Evolutionary conservation across 1,140 invertebrate species (phyloP).

Genomic region (Mylabris phalerata): DNA sequence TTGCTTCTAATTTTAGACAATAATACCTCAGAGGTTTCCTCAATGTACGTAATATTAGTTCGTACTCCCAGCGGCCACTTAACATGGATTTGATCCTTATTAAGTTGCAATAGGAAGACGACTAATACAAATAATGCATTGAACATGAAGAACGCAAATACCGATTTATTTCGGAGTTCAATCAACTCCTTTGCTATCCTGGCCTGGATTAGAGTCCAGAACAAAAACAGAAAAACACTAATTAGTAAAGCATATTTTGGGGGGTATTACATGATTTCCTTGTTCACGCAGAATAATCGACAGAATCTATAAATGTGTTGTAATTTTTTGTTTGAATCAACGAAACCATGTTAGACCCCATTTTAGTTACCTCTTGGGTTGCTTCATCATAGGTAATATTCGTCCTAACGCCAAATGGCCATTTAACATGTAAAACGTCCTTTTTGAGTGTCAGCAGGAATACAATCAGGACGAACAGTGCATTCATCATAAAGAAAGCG

Average conservation of each 20-base stretch:
- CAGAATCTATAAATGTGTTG: too few species aligned
- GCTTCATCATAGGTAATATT: slow-evolving; percentile 86
- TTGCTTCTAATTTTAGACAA: background rate
- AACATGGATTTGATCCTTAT: slow-evolving; percentile 93
- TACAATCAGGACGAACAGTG: slow-evolving; percentile 95
- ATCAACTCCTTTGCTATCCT: slow-evolving; percentile 81
- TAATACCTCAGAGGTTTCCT: slow-evolving; percentile 80
- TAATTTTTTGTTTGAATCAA: background rate
- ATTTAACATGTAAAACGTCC: slow-evolving; percentile 87
- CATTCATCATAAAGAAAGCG: slow-evolving; percentile 96
- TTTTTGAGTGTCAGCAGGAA: slow-evolving; percentile 96
- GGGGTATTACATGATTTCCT: slow-evolving; percentile 23
- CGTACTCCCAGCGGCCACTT: slow-evolving; percentile 90
- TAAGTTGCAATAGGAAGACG: slow-evolving; percentile 95
- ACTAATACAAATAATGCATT: slow-evolving; percentile 98
- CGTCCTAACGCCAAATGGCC: slow-evolving; percentile 88
- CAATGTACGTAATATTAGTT: slow-evolving; percentile 88
- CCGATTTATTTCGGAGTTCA: slow-evolving; percentile 91
- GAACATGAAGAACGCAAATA: slow-evolving; percentile 98
- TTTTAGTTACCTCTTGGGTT: slow-evolving; percentile 74
- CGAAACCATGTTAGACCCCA: slow-evolving; percentile 30
- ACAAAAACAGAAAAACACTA: slow-evolving; percentile 24
- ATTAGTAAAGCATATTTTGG: slow-evolving; percentile 23
- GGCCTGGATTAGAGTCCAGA: slow-evolving; percentile 53
- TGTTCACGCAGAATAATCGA: background rate